phyloP scores from a whole-genome alignment of 2,888 invertebrate species.

The Leptopilina myrica region DNA sequence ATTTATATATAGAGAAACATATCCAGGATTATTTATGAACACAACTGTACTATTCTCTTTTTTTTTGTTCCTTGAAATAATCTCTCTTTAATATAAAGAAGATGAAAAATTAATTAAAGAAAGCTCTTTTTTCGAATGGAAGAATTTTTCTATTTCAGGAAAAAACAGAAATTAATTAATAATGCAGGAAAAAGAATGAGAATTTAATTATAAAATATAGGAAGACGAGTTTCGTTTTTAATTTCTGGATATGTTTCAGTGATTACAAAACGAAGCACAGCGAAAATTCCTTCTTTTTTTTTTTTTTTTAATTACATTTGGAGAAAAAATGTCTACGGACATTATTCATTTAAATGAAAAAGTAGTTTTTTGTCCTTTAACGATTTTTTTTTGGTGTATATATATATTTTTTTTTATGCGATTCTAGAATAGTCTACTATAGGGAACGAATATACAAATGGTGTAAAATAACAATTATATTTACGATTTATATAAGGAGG shows the following conservation, averaged over 20 bases:
- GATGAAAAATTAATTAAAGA: no score
- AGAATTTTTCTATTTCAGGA: not conserved
- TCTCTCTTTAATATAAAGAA: no score
- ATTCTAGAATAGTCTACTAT: not conserved
- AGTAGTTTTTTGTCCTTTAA: not conserved
- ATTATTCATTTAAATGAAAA: conserved; percentile 17
- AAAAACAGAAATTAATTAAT: not conserved
- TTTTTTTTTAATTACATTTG: conserved; percentile 50
- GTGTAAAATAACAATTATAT: conserved; percentile 37
- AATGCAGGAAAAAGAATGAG: not conserved
- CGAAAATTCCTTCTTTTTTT: conserved; percentile 42
- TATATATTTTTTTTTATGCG: not conserved
- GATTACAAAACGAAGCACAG: conserved; percentile 61
- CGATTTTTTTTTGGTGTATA: not conserved
- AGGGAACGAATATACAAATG: conserved; percentile 27
- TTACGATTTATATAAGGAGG: conserved; percentile 37
- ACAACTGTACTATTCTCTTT: not conserved
- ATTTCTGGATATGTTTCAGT: conserved; percentile 42
- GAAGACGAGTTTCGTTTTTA: not conserved
- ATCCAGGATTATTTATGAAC: conserved; percentile 9
- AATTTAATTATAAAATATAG: not conserved
- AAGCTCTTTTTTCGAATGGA: not conserved
- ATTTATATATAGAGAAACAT: not conserved
- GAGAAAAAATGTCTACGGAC: conserved; percentile 27
- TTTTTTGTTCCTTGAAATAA: no score